phyloP scores from a whole-genome alignment of 1,140 invertebrate genomes.

The Bilobella aurantiaca region DNA sequence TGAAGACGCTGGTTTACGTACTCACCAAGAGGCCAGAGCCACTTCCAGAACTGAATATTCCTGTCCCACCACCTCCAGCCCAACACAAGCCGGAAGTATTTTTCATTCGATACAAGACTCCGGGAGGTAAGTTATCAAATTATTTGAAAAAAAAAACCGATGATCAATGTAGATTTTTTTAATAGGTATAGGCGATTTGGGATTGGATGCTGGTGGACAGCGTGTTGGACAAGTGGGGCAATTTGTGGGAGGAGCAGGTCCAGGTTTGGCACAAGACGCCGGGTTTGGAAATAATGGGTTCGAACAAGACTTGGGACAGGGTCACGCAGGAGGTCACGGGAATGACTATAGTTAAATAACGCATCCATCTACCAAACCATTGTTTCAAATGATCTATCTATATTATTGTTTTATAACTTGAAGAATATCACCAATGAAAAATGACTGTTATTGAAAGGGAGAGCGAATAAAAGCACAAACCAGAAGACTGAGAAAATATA shows the following conservation, averaged over 20 bases:
- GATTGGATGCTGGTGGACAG: constrained; percentile 1
- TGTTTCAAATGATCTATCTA: not conserved
- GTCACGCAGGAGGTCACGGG: not conserved
- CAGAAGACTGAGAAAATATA: not conserved
- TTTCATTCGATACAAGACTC: constrained; percentile 64
- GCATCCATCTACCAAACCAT: not conserved
- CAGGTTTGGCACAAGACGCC: not conserved
- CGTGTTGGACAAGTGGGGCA: constrained; percentile 2
- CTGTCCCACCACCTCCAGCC: constrained; percentile 62
- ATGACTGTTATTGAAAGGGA: not conserved
- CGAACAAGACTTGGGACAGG: not conserved
- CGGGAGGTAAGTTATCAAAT: not conserved
- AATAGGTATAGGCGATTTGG: constrained; percentile 3
- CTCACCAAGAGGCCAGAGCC: constrained; percentile 77
- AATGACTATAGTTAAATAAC: not conserved
- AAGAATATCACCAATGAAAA: too few relatives aligned
- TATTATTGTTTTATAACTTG: too few relatives aligned
- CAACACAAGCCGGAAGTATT: constrained; percentile 58
- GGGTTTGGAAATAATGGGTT: not conserved
- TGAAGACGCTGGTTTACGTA: constrained; percentile 71
- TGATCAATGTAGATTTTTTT: not conserved
- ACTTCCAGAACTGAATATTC: constrained; percentile 62
- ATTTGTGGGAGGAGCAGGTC: not conserved
- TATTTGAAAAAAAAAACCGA: not conserved
- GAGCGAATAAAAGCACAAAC: not conserved